phyloP scores from a whole-genome alignment of 2,113 vertebrate genomes.

The Corvus moneduloides region DNA sequence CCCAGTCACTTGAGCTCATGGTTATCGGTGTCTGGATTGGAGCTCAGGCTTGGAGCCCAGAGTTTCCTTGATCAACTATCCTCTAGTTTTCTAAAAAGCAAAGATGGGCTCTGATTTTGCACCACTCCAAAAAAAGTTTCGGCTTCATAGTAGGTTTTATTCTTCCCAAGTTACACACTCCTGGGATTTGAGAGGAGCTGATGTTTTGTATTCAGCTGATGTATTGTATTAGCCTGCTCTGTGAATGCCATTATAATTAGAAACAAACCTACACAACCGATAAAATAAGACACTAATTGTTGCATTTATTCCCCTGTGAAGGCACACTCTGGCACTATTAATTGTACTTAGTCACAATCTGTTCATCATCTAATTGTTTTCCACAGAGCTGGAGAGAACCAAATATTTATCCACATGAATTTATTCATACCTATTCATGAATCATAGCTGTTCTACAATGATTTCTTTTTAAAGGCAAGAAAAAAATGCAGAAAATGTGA shows the following conservation, averaged over 20 bases:
- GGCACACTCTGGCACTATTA: constrained; percentile 14
- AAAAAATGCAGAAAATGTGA: not conserved
- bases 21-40: accelerated
- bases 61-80: not conserved
- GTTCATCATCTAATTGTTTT: constrained; percentile 47
- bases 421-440: constrained; percentile 37
- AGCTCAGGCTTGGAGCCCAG: not conserved
- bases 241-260: not conserved
- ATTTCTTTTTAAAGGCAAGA: not conserved
- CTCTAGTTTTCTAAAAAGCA: not conserved
- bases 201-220: not conserved
- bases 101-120: not conserved
- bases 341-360: constrained; percentile 61
- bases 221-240: not conserved
- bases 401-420: constrained; percentile 59
- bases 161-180: not conserved
- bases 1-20: not conserved
- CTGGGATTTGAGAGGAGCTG: not conserved
- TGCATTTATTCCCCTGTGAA: constrained; percentile 52
- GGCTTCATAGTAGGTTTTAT: not conserved
- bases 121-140: not conserved
- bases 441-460: not conserved
- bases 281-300: constrained; percentile 58
- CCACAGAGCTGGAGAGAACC: constrained; percentile 10
- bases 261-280: constrained; percentile 29